These are phyloP conservation scores for Cladopsammia gracilis DNA, from an alignment of 64 coral and sea anemone species.

Conservation along the genomic window DNA sequence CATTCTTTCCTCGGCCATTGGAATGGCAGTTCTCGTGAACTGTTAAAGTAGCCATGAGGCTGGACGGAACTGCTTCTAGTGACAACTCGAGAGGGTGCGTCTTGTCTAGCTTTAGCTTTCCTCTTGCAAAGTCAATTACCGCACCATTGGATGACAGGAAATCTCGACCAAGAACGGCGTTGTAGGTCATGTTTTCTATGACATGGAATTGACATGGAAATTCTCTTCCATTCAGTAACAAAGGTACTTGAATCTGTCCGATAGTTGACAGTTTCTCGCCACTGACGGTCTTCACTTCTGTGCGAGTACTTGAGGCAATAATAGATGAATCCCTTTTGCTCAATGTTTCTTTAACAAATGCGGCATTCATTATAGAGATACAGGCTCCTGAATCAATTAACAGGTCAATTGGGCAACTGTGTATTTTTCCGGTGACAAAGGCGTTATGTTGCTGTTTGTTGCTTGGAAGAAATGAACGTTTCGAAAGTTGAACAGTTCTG, in stretches of 20 bases:
- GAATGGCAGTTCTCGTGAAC: too few species aligned
- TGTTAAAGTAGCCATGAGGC: too few species aligned
- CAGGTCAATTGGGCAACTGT: neutral
- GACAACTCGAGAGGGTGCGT: too few species aligned
- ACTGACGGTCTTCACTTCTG: slow-evolving; percentile 12
- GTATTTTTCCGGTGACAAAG: neutral
- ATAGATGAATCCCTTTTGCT: too few species aligned
- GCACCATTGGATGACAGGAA: slow-evolving; percentile 35
- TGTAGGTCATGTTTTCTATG: slow-evolving; percentile 8
- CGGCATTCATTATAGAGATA: neutral
- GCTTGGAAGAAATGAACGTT: neutral
- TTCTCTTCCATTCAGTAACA: slow-evolving; percentile 7
- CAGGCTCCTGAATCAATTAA: neutral
- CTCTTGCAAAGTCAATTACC: slow-evolving; percentile 18
- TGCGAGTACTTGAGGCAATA: neutral
- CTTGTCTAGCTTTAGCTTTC: neutral
- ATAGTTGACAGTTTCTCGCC: neutral
- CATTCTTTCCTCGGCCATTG: too few species aligned
- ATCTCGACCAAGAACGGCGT: slow-evolving; percentile 68
- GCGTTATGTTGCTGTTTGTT: neutral
- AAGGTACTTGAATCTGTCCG: neutral
- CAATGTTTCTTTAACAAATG: neutral
- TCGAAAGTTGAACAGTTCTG: too few species aligned
- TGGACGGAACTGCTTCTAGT: too few species aligned
- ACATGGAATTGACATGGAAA: slow-evolving; percentile 45